Evolutionary conservation across 37 sponge, comb jelly and placozoan genomes (phyloP), one percentile per base, ranked within the genome.

Genomic region (Aplysina aerophoba): DNA sequence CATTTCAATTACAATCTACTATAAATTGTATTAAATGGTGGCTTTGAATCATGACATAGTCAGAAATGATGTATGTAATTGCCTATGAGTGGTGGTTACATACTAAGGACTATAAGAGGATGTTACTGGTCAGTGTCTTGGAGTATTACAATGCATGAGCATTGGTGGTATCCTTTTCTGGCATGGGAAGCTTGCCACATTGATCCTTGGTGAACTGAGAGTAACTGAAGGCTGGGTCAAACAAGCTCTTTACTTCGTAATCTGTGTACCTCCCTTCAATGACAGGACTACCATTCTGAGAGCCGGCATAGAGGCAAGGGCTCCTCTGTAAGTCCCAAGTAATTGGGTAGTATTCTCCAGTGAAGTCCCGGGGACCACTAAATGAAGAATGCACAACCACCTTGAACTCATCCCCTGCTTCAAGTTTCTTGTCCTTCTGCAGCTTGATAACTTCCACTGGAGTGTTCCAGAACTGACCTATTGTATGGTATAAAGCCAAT

Each of bases 401-500:
- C 36, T n/a, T 30, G 44, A 62, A 82, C n/a, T 82, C 24, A 24
- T 59, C 31, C 16, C 44, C 65, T 38, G 66, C n/a, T 17, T 44
- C 40, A 16, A 44, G 25, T 21, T 36, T 17, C 36, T 71, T 71
- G 20, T 44, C 78, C n/a, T 41, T 12, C 53, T 36, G 16, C 3
- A 44, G 50, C 6, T 44, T 44, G 50, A 44, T 8, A 21, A 82
- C 39, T 34, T 82, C 83, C 20, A 82, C 67, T 59, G 67, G 83
- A 17, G 65, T 61, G 44, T 82, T 82, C 83, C 83, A 82, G 65
- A 82, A 82, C 55, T 82, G 83, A 31, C 83, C 83, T 82, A 16
- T 34, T 21, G 5, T 15, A 34, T 57, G 34, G 34, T 69, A 30
- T 6, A n/a, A 30, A 6, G 28, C n/a, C n/a, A n/a, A n/a, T n/a